These are phyloP conservation scores for Anthophora plumipes DNA, from an alignment of 2,888 invertebrate genomes.

Conservation along the genomic window DNA sequence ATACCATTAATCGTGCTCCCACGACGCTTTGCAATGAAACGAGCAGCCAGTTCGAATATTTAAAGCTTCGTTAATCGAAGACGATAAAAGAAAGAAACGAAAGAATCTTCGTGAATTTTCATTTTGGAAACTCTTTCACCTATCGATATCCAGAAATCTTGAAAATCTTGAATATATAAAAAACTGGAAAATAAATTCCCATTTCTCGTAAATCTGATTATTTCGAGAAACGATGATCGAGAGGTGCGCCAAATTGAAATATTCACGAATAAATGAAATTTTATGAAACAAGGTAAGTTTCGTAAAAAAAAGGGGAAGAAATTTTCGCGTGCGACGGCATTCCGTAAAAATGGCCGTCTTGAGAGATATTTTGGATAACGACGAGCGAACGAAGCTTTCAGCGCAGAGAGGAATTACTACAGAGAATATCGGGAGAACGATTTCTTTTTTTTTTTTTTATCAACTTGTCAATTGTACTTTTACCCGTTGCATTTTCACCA, in stretches of 20 bases:
- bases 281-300: not conserved
- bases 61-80: not conserved
- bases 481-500: slow-evolving; percentile 22
- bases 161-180: too few relatives aligned
- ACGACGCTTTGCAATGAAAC: slow-evolving; percentile 11
- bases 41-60: slow-evolving; percentile 8
- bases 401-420: not conserved
- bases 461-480: slow-evolving; percentile 11
- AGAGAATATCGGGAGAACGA: not conserved
- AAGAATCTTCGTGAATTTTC: slow-evolving; percentile 37
- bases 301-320: not conserved
- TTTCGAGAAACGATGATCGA: too few relatives aligned
- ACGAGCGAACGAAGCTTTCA: not conserved
- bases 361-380: slow-evolving; percentile 19
- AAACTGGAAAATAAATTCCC: not conserved
- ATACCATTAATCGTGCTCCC: slow-evolving; percentile 5
- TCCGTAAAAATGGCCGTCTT: not conserved
- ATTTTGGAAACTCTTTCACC: not conserved
- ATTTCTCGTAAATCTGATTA: too few relatives aligned
- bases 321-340: not conserved
- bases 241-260: not conserved
- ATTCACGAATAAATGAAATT: not conserved
- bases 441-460: too few relatives aligned
- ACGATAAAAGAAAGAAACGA: not conserved
- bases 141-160: too few relatives aligned